Percentiles rank a stretch among this genome's conserved stretches.
These are phyloP conservation scores for Ailuropoda melanoleuca DNA, from an alignment of 2,113 vertebrate species.

Conservation along the genomic window DNA sequence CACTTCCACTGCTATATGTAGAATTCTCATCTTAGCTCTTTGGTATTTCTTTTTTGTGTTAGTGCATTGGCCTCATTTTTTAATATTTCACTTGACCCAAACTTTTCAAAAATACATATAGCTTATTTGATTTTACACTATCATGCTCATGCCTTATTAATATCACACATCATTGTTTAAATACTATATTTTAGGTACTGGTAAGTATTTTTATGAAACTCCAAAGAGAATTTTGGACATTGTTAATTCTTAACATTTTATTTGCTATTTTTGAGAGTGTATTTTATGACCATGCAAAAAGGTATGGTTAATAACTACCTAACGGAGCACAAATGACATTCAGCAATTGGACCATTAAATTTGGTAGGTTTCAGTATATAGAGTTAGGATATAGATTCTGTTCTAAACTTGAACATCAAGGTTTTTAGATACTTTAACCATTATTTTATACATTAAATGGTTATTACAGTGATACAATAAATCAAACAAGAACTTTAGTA, in stretches of 20 bases:
- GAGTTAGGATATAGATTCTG: neutral
- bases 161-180: neutral
- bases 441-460: neutral
- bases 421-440: neutral
- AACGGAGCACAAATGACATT: neutral
- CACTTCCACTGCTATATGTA: neutral
- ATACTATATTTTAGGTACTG: neutral
- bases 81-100: neutral
- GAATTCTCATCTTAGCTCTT: neutral
- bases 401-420: neutral
- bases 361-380: neutral
- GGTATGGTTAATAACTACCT: neutral
- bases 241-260: neutral
- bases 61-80: neutral
- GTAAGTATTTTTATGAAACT: neutral
- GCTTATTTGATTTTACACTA: neutral
- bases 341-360: neutral
- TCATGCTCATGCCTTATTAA: neutral
- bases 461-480: neutral
- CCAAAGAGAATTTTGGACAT: neutral
- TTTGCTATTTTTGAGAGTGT: neutral
- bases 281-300: neutral
- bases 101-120: neutral
- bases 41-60: neutral
- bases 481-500: neutral